phyloP scores from a whole-genome alignment of 2,797 vertebrate genomes.

The Staurois parvus region DNA sequence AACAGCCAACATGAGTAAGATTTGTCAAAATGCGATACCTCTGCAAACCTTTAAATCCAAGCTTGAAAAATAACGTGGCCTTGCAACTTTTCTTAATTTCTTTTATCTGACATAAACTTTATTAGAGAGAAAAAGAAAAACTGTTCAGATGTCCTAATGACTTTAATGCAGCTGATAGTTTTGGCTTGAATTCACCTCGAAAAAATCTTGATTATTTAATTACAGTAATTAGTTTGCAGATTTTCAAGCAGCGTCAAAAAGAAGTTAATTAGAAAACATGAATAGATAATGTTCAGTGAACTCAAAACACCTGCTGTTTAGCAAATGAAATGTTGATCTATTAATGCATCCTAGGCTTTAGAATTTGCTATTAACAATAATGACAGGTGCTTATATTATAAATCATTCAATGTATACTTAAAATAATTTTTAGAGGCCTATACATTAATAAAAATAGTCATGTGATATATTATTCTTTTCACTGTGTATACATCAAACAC shows the following conservation, averaged over 20 bases:
- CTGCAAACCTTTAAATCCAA: background rate
- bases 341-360: conserved; percentile 57
- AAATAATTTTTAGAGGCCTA: background rate
- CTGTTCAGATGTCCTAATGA: conserved; percentile 60
- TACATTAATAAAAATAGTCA: background rate
- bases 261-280: conserved; percentile 64
- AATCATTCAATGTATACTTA: background rate
- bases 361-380: conserved; percentile 59
- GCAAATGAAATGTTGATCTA: conserved; percentile 64
- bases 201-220: conserved; percentile 63
- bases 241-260: conserved; percentile 63
- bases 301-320: conserved; percentile 64
- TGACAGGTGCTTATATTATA: conserved; percentile 51
- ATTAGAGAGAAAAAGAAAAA: conserved; percentile 47
- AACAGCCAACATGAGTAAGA: background rate
- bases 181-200: conserved; percentile 63
- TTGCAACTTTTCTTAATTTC: background rate
- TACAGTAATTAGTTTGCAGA: conserved; percentile 64
- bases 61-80: background rate
- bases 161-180: conserved; percentile 62
- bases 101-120: conserved; percentile 50
- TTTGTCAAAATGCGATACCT: background rate
- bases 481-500: background rate
- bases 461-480: background rate
- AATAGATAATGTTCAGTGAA: conserved; percentile 63